Conservation (phyloP, 2,797 vertebrate species). For the Craterocephalus amniculus region DNA sequence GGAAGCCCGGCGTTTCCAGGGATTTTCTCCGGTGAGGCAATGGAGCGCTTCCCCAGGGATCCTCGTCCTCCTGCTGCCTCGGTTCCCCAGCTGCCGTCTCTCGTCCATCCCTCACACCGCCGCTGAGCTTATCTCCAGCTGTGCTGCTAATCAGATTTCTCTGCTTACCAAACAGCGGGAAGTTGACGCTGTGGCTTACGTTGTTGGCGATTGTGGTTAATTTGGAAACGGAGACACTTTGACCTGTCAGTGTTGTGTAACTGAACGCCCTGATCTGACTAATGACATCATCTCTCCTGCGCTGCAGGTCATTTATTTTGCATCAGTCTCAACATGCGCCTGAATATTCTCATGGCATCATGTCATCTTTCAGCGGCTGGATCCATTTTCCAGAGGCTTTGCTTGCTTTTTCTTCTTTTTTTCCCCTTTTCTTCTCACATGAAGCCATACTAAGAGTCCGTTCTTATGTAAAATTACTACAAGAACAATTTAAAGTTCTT, state of each 20-base stretch:
- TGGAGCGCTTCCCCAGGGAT: conserved; percentile 41
- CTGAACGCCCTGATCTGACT: neutral
- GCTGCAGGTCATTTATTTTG: conserved; percentile 2
- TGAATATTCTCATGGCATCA: conserved; percentile 2
- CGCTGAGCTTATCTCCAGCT: conserved; percentile 24
- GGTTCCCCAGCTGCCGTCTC: conserved; percentile 57
- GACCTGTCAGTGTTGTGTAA: neutral
- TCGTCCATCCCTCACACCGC: conserved; percentile 40
- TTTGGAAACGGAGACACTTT: neutral
- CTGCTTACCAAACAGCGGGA: neutral
- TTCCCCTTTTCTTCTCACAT: neutral
- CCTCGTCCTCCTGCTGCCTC: neutral
- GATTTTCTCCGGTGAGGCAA: conserved; percentile 66
- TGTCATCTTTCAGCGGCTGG: conserved; percentile 21
- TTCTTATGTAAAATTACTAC: neutral
- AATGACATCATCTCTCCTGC: conserved; percentile 3
- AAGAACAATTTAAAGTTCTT: neutral
- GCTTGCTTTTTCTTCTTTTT: neutral
- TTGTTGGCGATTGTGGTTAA: neutral
- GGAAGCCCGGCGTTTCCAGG: conserved; percentile 52
- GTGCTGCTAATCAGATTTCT: neutral
- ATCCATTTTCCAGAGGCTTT: neutral
- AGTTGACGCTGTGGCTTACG: neutral
- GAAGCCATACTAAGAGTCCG: neutral
- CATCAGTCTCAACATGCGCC: neutral